phyloP scores from a whole-genome alignment of 2,797 vertebrate genomes.

The Molossus alvarezi region DNA sequence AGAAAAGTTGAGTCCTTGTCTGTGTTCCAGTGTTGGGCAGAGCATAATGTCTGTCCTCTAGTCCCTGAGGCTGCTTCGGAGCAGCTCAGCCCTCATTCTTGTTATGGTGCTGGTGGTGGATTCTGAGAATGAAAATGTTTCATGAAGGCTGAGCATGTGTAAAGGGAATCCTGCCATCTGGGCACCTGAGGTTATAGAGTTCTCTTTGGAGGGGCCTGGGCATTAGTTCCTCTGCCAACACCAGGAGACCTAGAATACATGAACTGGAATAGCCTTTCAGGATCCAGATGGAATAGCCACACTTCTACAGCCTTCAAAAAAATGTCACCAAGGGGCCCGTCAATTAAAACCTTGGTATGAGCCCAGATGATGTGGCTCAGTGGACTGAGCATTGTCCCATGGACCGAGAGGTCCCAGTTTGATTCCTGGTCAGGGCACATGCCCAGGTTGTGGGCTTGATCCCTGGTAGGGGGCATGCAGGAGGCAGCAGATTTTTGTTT shows the following conservation, averaged over 20 bases:
- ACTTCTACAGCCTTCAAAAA: neutral
- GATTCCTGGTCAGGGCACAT: too few relatives aligned
- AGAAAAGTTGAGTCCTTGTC: slow-evolving; percentile 60
- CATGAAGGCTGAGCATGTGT: slow-evolving; percentile 34
- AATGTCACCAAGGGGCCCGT: neutral
- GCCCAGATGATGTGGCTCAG: too few relatives aligned
- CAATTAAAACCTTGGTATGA: neutral
- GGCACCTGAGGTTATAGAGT: slow-evolving; percentile 24
- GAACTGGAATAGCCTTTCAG: neutral
- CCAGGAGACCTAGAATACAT: neutral
- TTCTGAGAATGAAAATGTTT: slow-evolving; percentile 3
- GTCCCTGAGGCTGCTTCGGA: neutral
- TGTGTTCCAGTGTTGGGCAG: neutral
- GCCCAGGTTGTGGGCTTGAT: too few relatives aligned
- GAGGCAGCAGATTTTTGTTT: too few relatives aligned
- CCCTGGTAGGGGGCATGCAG: too few relatives aligned
- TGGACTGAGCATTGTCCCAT: too few relatives aligned
- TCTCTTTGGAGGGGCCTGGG: slow-evolving; percentile 53
- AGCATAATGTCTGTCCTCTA: neutral
- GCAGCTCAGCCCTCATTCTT: neutral
- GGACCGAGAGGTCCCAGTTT: too few relatives aligned
- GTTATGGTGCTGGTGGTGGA: neutral
- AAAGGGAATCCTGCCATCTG: neutral
- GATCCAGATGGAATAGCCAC: neutral
- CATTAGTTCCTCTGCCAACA: neutral